Percentiles rank a stretch among this genome's conserved stretches.
phyloP scores from a whole-genome alignment of 2,797 vertebrate genomes.

The Scomberomorus guttatus region DNA sequence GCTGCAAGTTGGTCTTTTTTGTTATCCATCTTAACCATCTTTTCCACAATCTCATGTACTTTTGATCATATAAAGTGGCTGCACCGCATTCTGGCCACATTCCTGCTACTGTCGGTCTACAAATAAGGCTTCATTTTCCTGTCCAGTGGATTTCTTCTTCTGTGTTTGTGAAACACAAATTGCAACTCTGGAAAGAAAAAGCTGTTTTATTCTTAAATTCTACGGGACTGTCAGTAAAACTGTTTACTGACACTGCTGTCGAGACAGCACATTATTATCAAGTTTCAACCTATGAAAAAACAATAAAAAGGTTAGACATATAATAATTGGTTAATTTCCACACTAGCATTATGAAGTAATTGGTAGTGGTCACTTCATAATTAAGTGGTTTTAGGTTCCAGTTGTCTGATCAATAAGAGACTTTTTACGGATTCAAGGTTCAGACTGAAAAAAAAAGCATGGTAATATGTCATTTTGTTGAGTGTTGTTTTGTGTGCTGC shows the following conservation, averaged over 20 bases:
- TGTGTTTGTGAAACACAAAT: slow-evolving; percentile 6
- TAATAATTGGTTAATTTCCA: not conserved
- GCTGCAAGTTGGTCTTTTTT: not conserved
- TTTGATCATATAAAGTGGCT: not conserved
- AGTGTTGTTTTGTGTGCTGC: slow-evolving; percentile 3
- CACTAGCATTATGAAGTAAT: not conserved
- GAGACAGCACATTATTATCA: not conserved
- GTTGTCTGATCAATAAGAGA: not conserved
- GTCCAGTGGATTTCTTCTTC: not conserved
- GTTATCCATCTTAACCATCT: not conserved
- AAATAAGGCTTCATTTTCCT: not conserved
- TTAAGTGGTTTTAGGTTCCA: not conserved
- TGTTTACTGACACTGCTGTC: not conserved
- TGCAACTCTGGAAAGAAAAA: not conserved
- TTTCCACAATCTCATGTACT: not conserved
- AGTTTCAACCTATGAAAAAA: not conserved
- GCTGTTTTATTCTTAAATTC: not conserved
- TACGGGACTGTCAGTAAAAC: not conserved
- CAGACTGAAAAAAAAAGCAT: not conserved
- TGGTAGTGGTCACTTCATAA: not conserved
- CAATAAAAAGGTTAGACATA: no score
- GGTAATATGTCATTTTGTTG: not conserved
- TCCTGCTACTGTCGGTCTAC: not conserved
- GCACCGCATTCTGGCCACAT: not conserved
- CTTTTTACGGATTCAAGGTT: not conserved